phyloP scores from a whole-genome alignment of 2,888 invertebrate genomes.

The Melitaea athalia region DNA sequence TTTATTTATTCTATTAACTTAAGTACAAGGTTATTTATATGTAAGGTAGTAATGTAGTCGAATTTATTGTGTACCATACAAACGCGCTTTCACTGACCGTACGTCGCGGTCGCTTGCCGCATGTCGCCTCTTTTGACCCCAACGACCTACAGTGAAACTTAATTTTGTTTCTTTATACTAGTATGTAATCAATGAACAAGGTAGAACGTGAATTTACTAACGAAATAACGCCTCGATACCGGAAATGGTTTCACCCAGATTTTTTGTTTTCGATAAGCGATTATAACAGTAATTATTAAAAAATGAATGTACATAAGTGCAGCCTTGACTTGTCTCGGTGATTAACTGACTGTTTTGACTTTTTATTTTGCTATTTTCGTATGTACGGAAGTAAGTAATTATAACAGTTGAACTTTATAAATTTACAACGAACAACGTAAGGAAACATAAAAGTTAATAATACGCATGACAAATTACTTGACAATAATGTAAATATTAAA shows the following conservation, averaged over 20 bases:
- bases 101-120: slow-evolving; percentile 4
- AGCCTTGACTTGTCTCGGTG: not conserved
- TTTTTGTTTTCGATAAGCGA: not conserved
- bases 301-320: slow-evolving; percentile 3
- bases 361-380: not conserved
- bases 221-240: not conserved
- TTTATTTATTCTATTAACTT: too few relatives aligned
- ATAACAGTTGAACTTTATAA: not conserved
- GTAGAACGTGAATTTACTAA: not conserved
- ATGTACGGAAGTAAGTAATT: not conserved
- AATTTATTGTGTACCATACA: slow-evolving; percentile 4
- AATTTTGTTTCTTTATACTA: not conserved
- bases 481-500: not conserved
- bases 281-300: not conserved
- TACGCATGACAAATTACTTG: not conserved
- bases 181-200: slow-evolving; percentile 10
- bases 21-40: slow-evolving; percentile 2
- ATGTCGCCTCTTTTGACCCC: slow-evolving; percentile 28
- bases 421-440: not conserved
- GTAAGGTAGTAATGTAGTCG: not conserved
- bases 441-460: not conserved
- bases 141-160: slow-evolving; percentile 6
- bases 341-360: not conserved
- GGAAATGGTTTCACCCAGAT: not conserved
- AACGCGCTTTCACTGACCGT: slow-evolving; percentile 29